Evolutionary conservation across 2,797 vertebrate species (phyloP).

Genomic region (Peromyscus attwateri): DNA sequence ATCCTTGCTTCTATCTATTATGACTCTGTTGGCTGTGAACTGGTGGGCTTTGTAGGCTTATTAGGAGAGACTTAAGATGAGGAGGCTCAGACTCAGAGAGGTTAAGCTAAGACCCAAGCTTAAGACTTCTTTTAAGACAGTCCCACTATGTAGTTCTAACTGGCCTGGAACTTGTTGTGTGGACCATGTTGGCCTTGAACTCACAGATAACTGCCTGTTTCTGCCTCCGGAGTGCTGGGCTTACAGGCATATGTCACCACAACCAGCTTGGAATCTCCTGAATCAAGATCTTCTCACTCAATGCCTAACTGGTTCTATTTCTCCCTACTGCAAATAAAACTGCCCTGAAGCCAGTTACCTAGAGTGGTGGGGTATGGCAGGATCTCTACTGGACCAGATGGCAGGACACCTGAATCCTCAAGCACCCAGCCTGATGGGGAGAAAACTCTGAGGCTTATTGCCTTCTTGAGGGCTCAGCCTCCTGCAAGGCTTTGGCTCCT

Average conservation of each 20-base stretch:
- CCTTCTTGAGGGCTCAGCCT: neutral
- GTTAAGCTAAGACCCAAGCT: neutral
- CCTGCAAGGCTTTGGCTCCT: neutral
- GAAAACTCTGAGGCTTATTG: neutral
- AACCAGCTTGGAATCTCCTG: neutral
- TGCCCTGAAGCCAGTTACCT: neutral
- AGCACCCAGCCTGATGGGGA: neutral
- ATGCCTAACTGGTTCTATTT: neutral
- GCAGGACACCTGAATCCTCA: neutral
- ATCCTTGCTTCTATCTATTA: neutral
- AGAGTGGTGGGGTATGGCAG: neutral
- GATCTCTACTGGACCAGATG: neutral
- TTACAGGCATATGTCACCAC: neutral
- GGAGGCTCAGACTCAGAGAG: neutral
- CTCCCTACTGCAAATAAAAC: neutral
- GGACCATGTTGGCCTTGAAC: neutral
- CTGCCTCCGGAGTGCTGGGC: neutral
- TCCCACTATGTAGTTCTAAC: neutral
- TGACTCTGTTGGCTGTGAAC: neutral
- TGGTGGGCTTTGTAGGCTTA: neutral
- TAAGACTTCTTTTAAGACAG: neutral
- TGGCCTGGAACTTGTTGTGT: no score
- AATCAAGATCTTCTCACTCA: neutral
- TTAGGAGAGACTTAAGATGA: neutral
- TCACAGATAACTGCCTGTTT: neutral